phyloP scores from a whole-genome alignment of 35 echinoderm and acorn worm genomes.

The Anneissia japonica region DNA sequence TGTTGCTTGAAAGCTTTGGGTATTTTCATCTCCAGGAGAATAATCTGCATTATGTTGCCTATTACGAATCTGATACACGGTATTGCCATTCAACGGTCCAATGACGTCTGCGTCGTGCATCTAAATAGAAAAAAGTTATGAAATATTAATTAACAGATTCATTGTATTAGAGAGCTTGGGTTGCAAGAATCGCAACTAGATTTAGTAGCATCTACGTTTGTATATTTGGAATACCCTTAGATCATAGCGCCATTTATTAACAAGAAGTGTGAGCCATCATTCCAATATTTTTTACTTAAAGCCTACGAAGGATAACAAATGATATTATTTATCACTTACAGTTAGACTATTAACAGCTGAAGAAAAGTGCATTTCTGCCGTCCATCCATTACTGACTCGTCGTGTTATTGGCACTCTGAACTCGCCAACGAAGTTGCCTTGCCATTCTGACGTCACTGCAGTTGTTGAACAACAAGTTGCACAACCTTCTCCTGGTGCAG shows the following conservation, averaged over 20 bases:
- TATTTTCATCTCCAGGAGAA: background rate
- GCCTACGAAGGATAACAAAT: background rate
- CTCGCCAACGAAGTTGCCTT: conserved; percentile 28
- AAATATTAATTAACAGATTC: too few relatives aligned
- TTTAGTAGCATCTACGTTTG: too few relatives aligned
- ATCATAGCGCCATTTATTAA: too few relatives aligned
- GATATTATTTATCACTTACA: conserved; percentile 35
- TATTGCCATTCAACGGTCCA: background rate
- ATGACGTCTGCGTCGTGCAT: background rate
- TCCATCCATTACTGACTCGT: conserved; percentile 36
- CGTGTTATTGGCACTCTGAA: conserved; percentile 42
- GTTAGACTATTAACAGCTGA: conserved; percentile 34
- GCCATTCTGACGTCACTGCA: conserved; percentile 13
- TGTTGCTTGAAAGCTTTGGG: background rate
- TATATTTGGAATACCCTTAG: too few relatives aligned
- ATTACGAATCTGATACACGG: background rate
- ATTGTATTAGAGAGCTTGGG: too few relatives aligned
- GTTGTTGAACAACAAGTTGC: too few relatives aligned
- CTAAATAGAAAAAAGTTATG: background rate
- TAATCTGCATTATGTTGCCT: background rate
- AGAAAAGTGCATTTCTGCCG: conserved; percentile 30
- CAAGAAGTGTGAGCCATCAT: too few relatives aligned
- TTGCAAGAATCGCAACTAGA: too few relatives aligned
- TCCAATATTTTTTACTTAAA: background rate
- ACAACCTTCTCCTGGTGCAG: too few relatives aligned